Base-by-base conservation (phyloP, 1,140 invertebrate species). In the Drosophila equinoxialis region DNA sequence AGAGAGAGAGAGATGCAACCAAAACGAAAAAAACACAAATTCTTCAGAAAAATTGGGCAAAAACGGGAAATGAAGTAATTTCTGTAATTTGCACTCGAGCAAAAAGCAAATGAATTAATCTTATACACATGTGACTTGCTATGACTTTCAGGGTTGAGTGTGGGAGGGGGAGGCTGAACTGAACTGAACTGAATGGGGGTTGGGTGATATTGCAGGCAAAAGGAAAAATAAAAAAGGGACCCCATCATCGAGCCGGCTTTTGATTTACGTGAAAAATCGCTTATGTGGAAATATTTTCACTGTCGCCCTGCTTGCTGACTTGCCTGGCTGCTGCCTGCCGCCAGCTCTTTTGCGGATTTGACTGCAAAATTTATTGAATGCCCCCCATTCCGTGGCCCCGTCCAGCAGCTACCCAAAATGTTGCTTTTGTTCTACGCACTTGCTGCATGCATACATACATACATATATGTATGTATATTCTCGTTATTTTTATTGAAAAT, bases 191-290 rank as follows among this genome's bases (percentile, higher is more conserved):
- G 30, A 6, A 30, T 30, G 30, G 70, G 79, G 30, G 51, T 13
- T 23, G 62, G 45, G 14, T 17, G 14, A 48, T 10, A 48, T 17
- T 48, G 17, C 14, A 48, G 45, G 45, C 14, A 51, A 23, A 51
- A 51, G 7, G 17, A 20, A 48, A 48, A 23, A 23, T 20, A 51
- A 23, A 51, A 20, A 23, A 10, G 45, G 45, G 17, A 51, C 69
- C 41, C 48, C 67, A 66, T 78, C 82, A 81, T 81, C 74, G 79
- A 78, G 78, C 71, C 74, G 51, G 58, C 78, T 68, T 86, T 89
- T 86, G 83, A 86, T 86, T 86, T 86, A 86, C 83, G 83, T 79
- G 76, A 87, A 86, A 87, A 83, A 83, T 86, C 79, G 79, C 83
- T 87, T 86, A 83, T 86, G 84, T 87, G 79, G 83, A 87, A 89